A percentile compares a stretch with the other conserved stretches of the same genome.
Conservation (phyloP, 2,113 vertebrate genomes). For the Myotis lucifugus region DNA sequence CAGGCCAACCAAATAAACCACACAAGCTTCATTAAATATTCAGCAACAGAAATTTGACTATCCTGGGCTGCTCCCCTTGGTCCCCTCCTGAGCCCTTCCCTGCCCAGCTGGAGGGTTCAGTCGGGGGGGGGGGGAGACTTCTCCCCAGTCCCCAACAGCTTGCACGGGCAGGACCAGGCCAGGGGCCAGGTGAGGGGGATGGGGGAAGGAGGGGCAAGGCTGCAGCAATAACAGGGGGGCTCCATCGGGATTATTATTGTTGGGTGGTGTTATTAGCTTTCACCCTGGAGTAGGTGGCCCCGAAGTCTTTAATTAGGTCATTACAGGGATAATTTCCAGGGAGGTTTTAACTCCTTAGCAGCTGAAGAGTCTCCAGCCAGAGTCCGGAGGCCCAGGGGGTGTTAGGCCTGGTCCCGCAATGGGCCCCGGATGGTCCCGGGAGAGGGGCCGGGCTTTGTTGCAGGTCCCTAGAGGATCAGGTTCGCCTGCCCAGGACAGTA, state of each 20-base stretch:
- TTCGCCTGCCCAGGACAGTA: not conserved
- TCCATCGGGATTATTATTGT: constrained; percentile 75
- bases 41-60: constrained; percentile 98
- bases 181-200: not conserved
- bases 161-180: not conserved
- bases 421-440: not conserved
- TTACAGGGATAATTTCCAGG: constrained; percentile 78
- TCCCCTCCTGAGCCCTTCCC: constrained; percentile 71
- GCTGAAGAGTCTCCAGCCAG: constrained; percentile 41
- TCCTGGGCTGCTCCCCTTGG: constrained; percentile 76
- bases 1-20: constrained; percentile 99
- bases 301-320: constrained; percentile 84
- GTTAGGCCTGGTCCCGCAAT: not conserved
- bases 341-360: constrained; percentile 75
- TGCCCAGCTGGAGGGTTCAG: constrained; percentile 77
- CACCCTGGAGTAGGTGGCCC: constrained; percentile 75
- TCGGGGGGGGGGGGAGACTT: not conserved
- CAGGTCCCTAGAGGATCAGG: not conserved
- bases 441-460: not conserved
- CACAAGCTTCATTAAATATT: constrained; percentile 98
- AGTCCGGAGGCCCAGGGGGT: not conserved
- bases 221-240: constrained; percentile 79
- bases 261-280: constrained; percentile 79
- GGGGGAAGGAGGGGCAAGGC: constrained; percentile 61
- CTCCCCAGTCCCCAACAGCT: not conserved